These are phyloP conservation scores for Caenorhabditis sp. DNA, from an alignment of 2,888 invertebrate species.

Conservation along the genomic window DNA sequence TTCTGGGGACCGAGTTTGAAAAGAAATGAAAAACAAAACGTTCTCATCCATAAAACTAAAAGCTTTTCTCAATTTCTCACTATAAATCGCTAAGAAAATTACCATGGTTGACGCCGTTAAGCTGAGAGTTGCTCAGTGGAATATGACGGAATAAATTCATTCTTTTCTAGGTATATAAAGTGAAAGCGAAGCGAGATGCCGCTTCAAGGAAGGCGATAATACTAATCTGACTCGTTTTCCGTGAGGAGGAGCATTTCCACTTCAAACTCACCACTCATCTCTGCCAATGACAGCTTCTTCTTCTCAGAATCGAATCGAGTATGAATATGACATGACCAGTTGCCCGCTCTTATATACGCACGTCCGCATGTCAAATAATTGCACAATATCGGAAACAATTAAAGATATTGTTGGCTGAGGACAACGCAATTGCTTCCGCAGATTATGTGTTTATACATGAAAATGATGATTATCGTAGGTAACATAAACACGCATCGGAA, in stretches of 20 bases:
- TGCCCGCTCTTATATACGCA: slow-evolving; percentile 20
- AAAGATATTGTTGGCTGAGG: neutral
- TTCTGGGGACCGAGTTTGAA: neutral
- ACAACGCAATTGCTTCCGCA: slow-evolving; percentile 57
- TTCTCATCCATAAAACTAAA: neutral
- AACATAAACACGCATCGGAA: neutral
- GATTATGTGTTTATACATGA: slow-evolving; percentile 20
- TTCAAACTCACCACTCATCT: slow-evolving; percentile 64
- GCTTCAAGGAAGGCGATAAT: too few relatives aligned
- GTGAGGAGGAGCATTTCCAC: slow-evolving; percentile 36
- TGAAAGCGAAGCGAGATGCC: neutral
- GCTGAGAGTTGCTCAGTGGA: slow-evolving; percentile 71
- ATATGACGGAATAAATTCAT: slow-evolving; percentile 77
- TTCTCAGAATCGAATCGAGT: neutral
- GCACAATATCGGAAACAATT: slow-evolving; percentile 38
- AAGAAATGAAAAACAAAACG: too few relatives aligned
- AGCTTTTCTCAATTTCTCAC: slow-evolving; percentile 8
- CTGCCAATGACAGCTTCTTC: slow-evolving; percentile 56
- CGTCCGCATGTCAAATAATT: slow-evolving; percentile 9
- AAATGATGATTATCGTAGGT: neutral
- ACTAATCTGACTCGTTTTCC: too few relatives aligned
- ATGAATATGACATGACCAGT: slow-evolving; percentile 41
- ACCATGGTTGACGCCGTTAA: slow-evolving; percentile 76
- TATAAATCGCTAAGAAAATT: slow-evolving; percentile 23
- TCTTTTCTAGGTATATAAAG: neutral